Base-by-base conservation (phyloP, 2,888 invertebrate species). In the Lasioglossum pauxillum region DNA sequence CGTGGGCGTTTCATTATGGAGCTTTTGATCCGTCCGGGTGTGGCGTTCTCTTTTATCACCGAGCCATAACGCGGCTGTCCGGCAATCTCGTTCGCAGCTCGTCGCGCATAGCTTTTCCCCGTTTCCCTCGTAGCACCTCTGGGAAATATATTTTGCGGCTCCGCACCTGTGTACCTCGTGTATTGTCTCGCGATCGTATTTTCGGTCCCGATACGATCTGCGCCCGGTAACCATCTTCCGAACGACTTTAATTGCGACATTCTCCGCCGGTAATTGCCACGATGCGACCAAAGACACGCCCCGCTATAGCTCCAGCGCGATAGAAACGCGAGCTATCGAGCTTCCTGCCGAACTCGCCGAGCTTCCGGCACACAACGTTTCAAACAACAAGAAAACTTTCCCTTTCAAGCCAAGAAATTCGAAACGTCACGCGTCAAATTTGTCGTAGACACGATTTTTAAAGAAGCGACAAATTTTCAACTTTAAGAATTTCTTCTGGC, bases 81-180 rank as follows among this genome's bases (percentile, higher is more conserved):
- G 64, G 67, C 78, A 80, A 83, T 86, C 83, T 85, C 79, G 77
- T 44, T 53, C 53, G 53, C 53, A 53, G n/a, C 23, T 2, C 78
- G 67, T 19, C 12, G 46, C 46, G n/a, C 71, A 71, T 73, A 78
- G 82, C 82, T 75, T 71, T 64, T 77, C 27, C 60, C 53, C 23
- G 53, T n/a, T n/a, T 53, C 53, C 10, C n/a, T 14, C 5, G 27
- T 0, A 75, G 46, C 35, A 72, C 74, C 74, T 31, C 49, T 76
- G 57, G 75, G 57, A 75, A 78, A 83, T 80, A 72, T 67, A 76
- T 86, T 82, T 75, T 76, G 38, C 41, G 80, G 74, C 82, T 82
- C 10, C 73, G 57, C 60, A 82, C 71, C 41, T 44, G 83, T 73
- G 83, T 74, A 69, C 78, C 12, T 53, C 16, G 27, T 27, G 64